Evolutionary conservation across 2,888 invertebrate species (phyloP).

Genomic region (Acrocyrtus sp.): DNA sequence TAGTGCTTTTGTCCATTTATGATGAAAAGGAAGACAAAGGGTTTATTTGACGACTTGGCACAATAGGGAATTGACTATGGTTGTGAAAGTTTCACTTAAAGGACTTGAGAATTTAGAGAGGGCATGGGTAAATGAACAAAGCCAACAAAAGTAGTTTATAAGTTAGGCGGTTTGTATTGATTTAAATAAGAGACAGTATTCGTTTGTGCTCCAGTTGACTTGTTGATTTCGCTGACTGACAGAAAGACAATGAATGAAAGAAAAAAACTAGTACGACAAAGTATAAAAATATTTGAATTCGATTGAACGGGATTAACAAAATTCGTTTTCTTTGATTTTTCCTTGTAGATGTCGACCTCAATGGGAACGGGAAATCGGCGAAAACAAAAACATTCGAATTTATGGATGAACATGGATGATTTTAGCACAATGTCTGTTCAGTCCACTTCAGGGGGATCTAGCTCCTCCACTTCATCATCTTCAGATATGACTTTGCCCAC

Average conservation of each 20-base stretch:
- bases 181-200: not conserved
- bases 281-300: not conserved
- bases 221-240: not conserved
- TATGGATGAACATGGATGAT: conserved; percentile 49
- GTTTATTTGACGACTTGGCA: conserved; percentile 37
- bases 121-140: not conserved
- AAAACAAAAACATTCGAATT: conserved; percentile 46
- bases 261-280: not conserved
- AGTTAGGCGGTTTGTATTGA: not conserved
- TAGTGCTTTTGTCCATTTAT: not conserved
- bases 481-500: conserved; percentile 56
- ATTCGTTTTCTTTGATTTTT: conserved; percentile 10
- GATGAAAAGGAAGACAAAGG: conserved; percentile 31
- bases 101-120: too few relatives aligned
- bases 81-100: conserved; percentile 36
- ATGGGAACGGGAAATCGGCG: conserved; percentile 50
- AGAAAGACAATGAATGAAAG: not conserved
- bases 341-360: conserved; percentile 47
- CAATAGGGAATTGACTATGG: conserved; percentile 20
- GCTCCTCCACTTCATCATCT: conserved; percentile 33
- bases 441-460: conserved; percentile 12
- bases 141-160: not conserved
- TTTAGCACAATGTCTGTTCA: conserved; percentile 31
- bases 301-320: not conserved
- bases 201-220: not conserved